These are phyloP conservation scores for Campylomormyrus tamandua DNA, from an alignment of 2,113 vertebrate genomes.

Conservation along the genomic window DNA sequence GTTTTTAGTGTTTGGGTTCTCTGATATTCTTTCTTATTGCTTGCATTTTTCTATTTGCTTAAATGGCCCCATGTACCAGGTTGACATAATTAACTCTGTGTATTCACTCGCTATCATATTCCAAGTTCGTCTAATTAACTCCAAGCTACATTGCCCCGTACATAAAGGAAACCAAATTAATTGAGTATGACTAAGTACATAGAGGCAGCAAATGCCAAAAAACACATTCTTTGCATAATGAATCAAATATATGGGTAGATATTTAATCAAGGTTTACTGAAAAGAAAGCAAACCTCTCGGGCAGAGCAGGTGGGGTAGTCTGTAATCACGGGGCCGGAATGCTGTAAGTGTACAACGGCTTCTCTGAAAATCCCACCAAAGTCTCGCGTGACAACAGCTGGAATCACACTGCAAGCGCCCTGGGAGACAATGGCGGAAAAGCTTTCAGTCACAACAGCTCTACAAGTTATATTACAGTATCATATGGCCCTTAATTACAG, in stretches of 20 bases:
- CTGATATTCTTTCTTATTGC: slow-evolving; percentile 10
- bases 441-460: not conserved
- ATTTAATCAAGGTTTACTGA: slow-evolving; percentile 19
- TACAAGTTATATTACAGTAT: not conserved
- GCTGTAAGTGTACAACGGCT: not conserved
- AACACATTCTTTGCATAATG: slow-evolving; percentile 13
- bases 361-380: not conserved
- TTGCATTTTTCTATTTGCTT: slow-evolving; percentile 12
- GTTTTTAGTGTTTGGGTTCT: not conserved
- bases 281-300: slow-evolving; percentile 7
- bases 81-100: slow-evolving; percentile 7
- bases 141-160: not conserved
- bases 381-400: not conserved
- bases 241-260: slow-evolving; percentile 6
- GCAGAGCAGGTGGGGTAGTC: not conserved
- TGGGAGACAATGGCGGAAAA: not conserved
- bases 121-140: not conserved
- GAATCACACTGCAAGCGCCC: not conserved
- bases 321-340: not conserved
- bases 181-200: slow-evolving; percentile 14
- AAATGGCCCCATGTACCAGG: not conserved
- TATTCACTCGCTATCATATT: slow-evolving; percentile 3
- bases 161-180: slow-evolving; percentile 16
- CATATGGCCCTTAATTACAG: not conserved
- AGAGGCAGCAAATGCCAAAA: slow-evolving; percentile 11